These are phyloP conservation scores for Mechanitis mazaeus DNA, from an alignment of 2,888 invertebrate species.

Conservation along the genomic window DNA sequence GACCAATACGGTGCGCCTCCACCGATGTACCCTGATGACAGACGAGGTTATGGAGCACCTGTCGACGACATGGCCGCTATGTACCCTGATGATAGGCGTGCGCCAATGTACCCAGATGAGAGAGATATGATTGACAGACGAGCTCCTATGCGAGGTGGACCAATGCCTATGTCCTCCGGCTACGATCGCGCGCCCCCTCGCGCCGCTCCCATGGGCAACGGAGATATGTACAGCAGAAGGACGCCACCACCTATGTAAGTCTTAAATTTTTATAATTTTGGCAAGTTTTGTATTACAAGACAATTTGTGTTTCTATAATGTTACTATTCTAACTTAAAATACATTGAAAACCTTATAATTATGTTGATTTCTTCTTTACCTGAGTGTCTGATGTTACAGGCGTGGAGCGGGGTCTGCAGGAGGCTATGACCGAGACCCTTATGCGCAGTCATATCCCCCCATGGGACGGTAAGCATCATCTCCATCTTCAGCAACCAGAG, in stretches of 20 bases:
- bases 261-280: neutral
- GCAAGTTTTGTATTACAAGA: neutral
- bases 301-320: too few relatives aligned
- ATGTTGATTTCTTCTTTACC: too few relatives aligned
- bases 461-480: slow-evolving; percentile 65
- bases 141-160: slow-evolving; percentile 45
- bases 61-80: slow-evolving; percentile 40
- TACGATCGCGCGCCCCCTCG: slow-evolving; percentile 58
- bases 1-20: slow-evolving; percentile 59
- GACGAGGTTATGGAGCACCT: slow-evolving; percentile 41
- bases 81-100: slow-evolving; percentile 49
- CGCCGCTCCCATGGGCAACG: slow-evolving; percentile 56
- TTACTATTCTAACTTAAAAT: too few relatives aligned
- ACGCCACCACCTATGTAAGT: slow-evolving; percentile 60
- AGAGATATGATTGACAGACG: slow-evolving; percentile 60
- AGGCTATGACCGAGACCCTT: slow-evolving; percentile 70
- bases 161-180: slow-evolving; percentile 43
- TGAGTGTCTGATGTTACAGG: slow-evolving; percentile 41
- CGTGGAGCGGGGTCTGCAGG: slow-evolving; percentile 58
- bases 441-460: slow-evolving; percentile 67
- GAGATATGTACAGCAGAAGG: slow-evolving; percentile 72
- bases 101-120: slow-evolving; percentile 59
- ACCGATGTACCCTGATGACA: slow-evolving; percentile 47
- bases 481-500: slow-evolving; percentile 26
- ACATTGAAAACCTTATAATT: too few relatives aligned